Evolutionary conservation across 2,113 vertebrate species (phyloP).

Genomic region (Cheirogaleus medius): DNA sequence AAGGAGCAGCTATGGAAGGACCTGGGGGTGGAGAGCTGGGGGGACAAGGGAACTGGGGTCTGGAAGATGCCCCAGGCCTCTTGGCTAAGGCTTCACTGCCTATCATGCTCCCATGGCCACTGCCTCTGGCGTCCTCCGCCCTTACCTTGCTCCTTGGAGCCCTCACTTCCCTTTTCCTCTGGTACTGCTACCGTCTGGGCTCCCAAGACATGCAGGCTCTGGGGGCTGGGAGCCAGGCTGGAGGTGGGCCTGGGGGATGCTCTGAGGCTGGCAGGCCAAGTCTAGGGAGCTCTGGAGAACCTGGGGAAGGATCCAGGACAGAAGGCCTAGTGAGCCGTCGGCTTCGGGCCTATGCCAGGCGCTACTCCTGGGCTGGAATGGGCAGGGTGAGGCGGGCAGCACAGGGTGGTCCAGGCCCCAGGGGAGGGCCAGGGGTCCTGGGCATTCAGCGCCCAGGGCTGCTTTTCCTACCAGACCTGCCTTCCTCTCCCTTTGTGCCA

Average conservation of each 20-base stretch:
- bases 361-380: conserved; percentile 94
- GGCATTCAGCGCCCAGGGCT: conserved; percentile 91
- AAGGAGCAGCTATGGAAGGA: conserved; percentile 24
- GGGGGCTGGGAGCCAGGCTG: conserved; percentile 64
- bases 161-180: conserved; percentile 90
- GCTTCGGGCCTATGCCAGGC: conserved; percentile 91
- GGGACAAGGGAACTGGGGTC: conserved; percentile 52
- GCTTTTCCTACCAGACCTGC: conserved; percentile 92
- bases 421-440: conserved; percentile 49
- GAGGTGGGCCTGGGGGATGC: conserved; percentile 72
- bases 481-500: conserved; percentile 91
- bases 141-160: conserved; percentile 90
- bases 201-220: conserved; percentile 81
- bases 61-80: conserved; percentile 64
- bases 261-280: conserved; percentile 70
- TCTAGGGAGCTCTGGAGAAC: conserved; percentile 72
- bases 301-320: conserved; percentile 79
- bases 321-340: conserved; percentile 88
- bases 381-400: conserved; percentile 86
- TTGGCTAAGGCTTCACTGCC: conserved; percentile 75
- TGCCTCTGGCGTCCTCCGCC: conserved; percentile 84
- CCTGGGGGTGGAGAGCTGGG: conserved; percentile 22
- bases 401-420: conserved; percentile 84
- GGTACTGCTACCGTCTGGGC: conserved; percentile 93
- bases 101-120: conserved; percentile 81